Evolutionary conservation across 2,113 vertebrate genomes (phyloP).

Genomic region (Chunga burmeisteri): DNA sequence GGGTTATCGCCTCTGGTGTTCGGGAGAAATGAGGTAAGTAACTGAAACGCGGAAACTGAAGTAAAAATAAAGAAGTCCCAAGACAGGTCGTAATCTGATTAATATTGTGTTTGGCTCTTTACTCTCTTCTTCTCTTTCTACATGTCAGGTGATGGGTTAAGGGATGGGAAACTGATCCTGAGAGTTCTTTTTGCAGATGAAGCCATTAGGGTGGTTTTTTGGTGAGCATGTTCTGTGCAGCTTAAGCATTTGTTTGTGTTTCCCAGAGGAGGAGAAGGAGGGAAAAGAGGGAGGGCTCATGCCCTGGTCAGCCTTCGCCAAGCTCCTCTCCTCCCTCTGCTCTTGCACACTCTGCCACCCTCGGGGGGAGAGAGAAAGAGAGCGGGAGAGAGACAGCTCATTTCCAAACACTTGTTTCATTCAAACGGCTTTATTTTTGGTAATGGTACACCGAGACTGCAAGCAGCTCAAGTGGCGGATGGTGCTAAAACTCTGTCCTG

Average conservation of each 20-base stretch:
- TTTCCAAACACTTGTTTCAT: conserved; percentile 46
- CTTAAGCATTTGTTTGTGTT: neutral
- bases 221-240: neutral
- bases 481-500: conserved; percentile 51
- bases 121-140: neutral
- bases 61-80: neutral
- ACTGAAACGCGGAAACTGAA: neutral
- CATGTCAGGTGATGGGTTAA: neutral
- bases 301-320: neutral
- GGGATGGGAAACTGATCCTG: neutral
- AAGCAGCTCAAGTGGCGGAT: neutral
- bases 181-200: neutral
- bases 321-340: neutral
- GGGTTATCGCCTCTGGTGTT: neutral
- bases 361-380: neutral
- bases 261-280: neutral
- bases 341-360: neutral
- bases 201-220: neutral
- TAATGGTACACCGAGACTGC: neutral
- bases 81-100: conserved; percentile 17
- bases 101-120: conserved; percentile 15
- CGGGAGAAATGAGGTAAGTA: conserved; percentile 22
- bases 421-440: conserved; percentile 33
- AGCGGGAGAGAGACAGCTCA: neutral
- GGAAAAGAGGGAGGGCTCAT: neutral